Evolutionary conservation across 2,888 invertebrate species (phyloP), one percentile per base, ranked within the genome.

Genomic region (Nephrotoma guestfalica): DNA sequence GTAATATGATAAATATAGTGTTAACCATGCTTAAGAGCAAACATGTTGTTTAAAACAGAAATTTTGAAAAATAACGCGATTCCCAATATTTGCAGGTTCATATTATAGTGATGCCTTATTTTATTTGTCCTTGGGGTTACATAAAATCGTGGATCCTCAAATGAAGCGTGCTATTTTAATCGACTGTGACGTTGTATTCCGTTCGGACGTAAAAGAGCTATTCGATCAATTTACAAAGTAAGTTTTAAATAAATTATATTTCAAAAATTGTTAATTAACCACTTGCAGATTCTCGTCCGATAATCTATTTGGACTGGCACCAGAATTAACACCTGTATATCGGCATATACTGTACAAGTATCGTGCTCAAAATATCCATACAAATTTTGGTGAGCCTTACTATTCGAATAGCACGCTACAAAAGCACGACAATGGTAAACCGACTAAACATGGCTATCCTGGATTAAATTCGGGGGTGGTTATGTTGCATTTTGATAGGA

Each of bases 401-500:
- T 90, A 90, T 87, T 90, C 90, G 15, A 90, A 90, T 87, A 43
- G 18, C 2, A 11, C 85, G 18, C 41, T 41, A 6, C 57, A 71
- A 9, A 86, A 87, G 47, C 87, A 87, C 41, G 51, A 87, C 88
- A 88, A 88, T 88, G 87, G 87, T 88, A 89, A 88, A 87, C 88
- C 88, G 87, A 87, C 88, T 86, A 89, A 88, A 71, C 91, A 91
- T 87, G 95, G 94, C 2, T 94, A 93, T 89, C 95, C 95, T n/a
- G 96, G 97, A 1, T 94, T 95, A 88, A 97, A 97, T 91, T 96
- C 96, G 88, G 97, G 96, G 6, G 95, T 97, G 1, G 93, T 97
- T 47, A 91, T 97, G 83, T 92, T 97, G 86, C 92, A 95, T 89
- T 92, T 97, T 51, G 93, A 94, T 86, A 93, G 93, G 88, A 93